Evolutionary conservation across 2,888 invertebrate genomes (phyloP), one percentile per base, ranked within the genome.

Genomic region (Eristalinus sepulchralis): DNA sequence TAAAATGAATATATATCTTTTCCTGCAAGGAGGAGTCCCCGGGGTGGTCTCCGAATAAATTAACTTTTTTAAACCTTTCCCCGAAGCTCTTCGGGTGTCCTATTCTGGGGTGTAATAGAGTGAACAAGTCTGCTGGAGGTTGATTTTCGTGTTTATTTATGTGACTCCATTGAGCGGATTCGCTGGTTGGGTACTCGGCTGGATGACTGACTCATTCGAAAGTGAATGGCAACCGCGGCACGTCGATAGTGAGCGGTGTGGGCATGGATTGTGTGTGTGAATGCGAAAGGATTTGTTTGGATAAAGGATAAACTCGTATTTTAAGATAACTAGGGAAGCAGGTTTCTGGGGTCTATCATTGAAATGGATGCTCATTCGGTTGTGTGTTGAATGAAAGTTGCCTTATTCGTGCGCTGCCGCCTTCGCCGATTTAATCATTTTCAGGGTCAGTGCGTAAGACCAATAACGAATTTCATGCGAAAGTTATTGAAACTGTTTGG

Each of bases 1-100:
- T 77, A 85, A 85, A 85, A 85, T 85, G 85, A 85, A 85, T 85
- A 82, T 85, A 85, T 85, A 59, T 73, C 68, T 81, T 60, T 36
- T 63, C 17, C 13, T 17, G 47, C 47, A 47, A 47, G 13, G 31
- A 39, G 24, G 66, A 34, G 63, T 36, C 67, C 63, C 20, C 53
- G 53, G 80, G 70, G 72, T 68, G 82, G 77, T 70, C 77, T 72
- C 64, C 31, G 77, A 85, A 85, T 85, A 85, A 85, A 85, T 85
- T 82, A 85, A 81, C 68, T 73, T 72, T 83, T 27, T 22, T 59
- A 63, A 63, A 63, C 62, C 62, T 34, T 73, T 68, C 24, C n/a
- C 47, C 59, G 33, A 60, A 47, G 71, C 62, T 53, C 36, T 77
- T 67, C 57, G 71, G 67, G 71, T 76, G 76, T 72, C 71, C 77